phyloP scores from a whole-genome alignment of 2,888 invertebrate genomes.

The Hyposoter didymator region DNA sequence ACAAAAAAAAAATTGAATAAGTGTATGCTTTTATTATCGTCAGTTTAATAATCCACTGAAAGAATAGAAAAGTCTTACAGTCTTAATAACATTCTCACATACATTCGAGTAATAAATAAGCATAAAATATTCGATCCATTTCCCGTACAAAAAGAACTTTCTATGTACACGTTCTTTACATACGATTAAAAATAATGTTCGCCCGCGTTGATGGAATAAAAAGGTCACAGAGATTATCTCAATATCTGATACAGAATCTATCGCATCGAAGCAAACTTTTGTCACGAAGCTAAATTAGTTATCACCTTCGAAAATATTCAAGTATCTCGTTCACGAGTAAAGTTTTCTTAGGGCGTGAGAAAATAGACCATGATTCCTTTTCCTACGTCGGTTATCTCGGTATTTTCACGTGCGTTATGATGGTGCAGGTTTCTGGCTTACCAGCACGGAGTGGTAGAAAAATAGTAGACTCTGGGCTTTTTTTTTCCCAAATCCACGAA shows the following conservation, averaged over 20 bases:
- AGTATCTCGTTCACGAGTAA: background rate
- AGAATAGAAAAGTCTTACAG: slow-evolving; percentile 15
- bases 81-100: slow-evolving; percentile 33
- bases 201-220: background rate
- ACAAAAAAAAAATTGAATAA: slow-evolving; percentile 10
- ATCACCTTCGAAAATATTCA: background rate
- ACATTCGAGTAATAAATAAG: slow-evolving; percentile 68
- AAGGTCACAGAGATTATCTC: background rate
- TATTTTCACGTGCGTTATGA: too few species aligned
- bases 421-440: too few species aligned
- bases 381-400: too few species aligned
- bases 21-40: slow-evolving; percentile 43
- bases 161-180: slow-evolving; percentile 68
- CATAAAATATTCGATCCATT: slow-evolving; percentile 48
- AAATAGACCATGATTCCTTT: too few species aligned
- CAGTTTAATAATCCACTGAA: slow-evolving; percentile 42
- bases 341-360: background rate
- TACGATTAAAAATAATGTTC: slow-evolving; percentile 41
- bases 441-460: too few species aligned
- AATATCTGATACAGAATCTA: background rate
- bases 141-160: slow-evolving; percentile 42
- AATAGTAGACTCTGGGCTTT: too few species aligned
- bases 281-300: background rate
- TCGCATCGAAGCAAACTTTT: background rate
- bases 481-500: too few species aligned